Evolutionary conservation across 2,888 invertebrate species (phyloP), one percentile per base, ranked within the genome.

Genomic region (Cataglyphis altisquamis): DNA sequence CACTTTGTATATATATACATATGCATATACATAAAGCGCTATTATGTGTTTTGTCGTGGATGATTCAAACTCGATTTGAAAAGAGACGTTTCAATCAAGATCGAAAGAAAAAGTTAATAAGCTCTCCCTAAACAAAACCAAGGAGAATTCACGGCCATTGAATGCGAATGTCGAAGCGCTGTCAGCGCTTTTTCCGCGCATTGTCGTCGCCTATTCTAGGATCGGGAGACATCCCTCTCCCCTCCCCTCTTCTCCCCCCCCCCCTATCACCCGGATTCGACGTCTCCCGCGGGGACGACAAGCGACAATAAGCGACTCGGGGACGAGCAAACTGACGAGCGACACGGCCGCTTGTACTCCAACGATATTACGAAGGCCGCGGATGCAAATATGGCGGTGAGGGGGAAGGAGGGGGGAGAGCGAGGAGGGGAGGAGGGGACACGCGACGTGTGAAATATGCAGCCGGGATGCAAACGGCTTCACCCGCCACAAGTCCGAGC

Each of bases 401-500:
- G 25, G 25, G 25, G 25, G n/a, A n/a, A 1, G 25, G 25, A 1
- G 25, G 25, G 1, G 25, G 25, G 25, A 1, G 25, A 25, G 25
- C n/a, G 25, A 25, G 25, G 25, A 25, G 25, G 25, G 25, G 25
- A 25, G 25, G 25, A n/a, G n/a, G n/a, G n/a, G 70, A 45, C 78
- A 57, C 70, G 70, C 78, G 78, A 78, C 78, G 78, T 78, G 78
- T 78, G 78, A 78, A 78, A 78, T 78, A 78, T 78, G 78, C 78
- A 78, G 36, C 78, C 72, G 25, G 72, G 72, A 78, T 78, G 78
- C 78, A 70, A 78, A 70, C 78, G 60, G 72, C 78, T 45, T 41
- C 72, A 21, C 25, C 78, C 78, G 60, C 70, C 25, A 25, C 3
- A 70, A 45, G 72, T 78, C 78, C 18, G 78, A 78, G 70, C 21